Evolutionary conservation across 2,113 vertebrate species (phyloP).

Genomic region (Clupea harengus): DNA sequence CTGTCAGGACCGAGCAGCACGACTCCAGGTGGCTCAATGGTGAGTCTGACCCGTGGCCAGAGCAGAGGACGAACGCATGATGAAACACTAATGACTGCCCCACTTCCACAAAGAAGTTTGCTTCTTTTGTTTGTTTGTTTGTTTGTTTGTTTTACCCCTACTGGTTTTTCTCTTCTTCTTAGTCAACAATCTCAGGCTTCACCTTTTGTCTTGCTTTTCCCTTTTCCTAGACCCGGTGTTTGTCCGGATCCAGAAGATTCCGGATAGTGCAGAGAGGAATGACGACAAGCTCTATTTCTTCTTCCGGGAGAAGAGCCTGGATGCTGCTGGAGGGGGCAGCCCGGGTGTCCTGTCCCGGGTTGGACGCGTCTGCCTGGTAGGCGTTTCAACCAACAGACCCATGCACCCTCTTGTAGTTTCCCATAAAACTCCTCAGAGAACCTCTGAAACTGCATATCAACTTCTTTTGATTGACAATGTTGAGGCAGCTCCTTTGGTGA

Average conservation of each 20-base stretch:
- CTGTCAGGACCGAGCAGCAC: slow-evolving; percentile 80
- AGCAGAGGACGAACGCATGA: neutral
- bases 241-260: slow-evolving; percentile 78
- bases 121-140: neutral
- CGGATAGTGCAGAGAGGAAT: slow-evolving; percentile 79
- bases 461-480: neutral
- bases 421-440: neutral
- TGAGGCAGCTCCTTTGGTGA: neutral
- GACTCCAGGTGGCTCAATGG: slow-evolving; percentile 84
- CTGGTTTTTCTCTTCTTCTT: neutral
- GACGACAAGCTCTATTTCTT: slow-evolving; percentile 86
- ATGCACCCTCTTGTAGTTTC: neutral
- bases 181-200: neutral
- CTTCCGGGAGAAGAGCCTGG: slow-evolving; percentile 80
- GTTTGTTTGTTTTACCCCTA: too few relatives aligned
- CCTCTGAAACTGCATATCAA: neutral
- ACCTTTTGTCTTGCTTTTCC: slow-evolving; percentile 27
- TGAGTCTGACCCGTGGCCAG: slow-evolving; percentile 58
- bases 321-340: slow-evolving; percentile 72
- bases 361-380: slow-evolving; percentile 82
- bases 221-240: slow-evolving; percentile 74
- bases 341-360: slow-evolving; percentile 76
- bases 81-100: neutral
- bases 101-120: neutral
- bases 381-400: neutral